Conservation (phyloP, 2,888 invertebrate genomes). For the Aleiodes alternator region DNA sequence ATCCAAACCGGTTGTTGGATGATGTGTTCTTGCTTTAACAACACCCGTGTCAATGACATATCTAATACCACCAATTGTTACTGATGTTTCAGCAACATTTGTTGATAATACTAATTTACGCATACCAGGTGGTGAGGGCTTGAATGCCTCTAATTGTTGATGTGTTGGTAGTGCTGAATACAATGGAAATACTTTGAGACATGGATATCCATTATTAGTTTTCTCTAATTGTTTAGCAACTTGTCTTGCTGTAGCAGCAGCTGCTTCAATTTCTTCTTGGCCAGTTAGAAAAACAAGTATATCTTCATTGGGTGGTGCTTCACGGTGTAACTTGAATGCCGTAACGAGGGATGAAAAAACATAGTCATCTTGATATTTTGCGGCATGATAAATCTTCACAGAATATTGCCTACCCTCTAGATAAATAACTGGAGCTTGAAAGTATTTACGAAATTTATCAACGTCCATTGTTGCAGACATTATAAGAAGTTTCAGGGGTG, state of each 20-base stretch:
- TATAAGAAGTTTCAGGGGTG: slow-evolving; percentile 85
- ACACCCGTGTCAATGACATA: slow-evolving; percentile 95
- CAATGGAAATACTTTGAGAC: slow-evolving; percentile 88
- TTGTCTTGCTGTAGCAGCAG: slow-evolving; percentile 84
- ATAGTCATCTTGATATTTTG: slow-evolving; percentile 88
- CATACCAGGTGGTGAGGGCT: slow-evolving; percentile 82
- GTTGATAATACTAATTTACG: slow-evolving; percentile 96
- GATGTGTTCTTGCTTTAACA: slow-evolving; percentile 91
- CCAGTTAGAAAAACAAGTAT: slow-evolving; percentile 96
- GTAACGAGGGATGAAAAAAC: slow-evolving; percentile 89
- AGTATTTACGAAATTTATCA: slow-evolving; percentile 93
- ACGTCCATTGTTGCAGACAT: slow-evolving; percentile 99
- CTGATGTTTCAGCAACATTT: slow-evolving; percentile 98
- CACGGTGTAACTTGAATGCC: slow-evolving; percentile 91
- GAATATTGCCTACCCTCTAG: slow-evolving; percentile 93
- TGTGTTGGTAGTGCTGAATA: slow-evolving; percentile 93
- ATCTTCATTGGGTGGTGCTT: slow-evolving; percentile 88
- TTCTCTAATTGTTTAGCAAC: slow-evolving; percentile 81
- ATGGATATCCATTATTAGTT: slow-evolving; percentile 78
- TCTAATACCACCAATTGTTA: slow-evolving; percentile 94
- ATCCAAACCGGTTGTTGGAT: slow-evolving; percentile 89
- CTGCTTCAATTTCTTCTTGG: slow-evolving; percentile 97
- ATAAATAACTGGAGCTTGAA: slow-evolving; percentile 90
- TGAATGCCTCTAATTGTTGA: slow-evolving; percentile 93
- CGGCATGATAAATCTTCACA: slow-evolving; percentile 85